phyloP scores from a whole-genome alignment of 2,888 invertebrate genomes.

The Didymodactylos carnosus region DNA sequence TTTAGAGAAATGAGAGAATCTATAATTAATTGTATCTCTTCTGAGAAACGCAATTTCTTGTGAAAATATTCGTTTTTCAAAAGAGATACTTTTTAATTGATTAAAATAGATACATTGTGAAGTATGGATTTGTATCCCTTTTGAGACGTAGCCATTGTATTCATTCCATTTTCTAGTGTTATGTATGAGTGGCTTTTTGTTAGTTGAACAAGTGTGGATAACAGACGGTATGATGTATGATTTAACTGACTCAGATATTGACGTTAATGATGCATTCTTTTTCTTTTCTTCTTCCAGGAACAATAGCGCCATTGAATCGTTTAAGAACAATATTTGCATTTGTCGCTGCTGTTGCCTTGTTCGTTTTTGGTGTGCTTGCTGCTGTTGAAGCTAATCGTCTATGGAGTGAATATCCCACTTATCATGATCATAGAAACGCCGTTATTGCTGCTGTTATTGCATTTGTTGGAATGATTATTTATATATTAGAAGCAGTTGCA shows the following conservation, averaged over 20 bases:
- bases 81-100: no score
- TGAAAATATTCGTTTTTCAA: no score
- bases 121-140: no score
- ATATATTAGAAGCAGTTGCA: background rate
- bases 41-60: no score
- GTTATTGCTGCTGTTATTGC: background rate
- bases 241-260: no score
- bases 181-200: background rate
- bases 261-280: no score
- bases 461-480: background rate
- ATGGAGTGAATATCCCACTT: background rate
- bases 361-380: background rate
- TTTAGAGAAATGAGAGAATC: no score
- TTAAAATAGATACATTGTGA: no score
- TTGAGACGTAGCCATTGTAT: no score
- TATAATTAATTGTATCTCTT: no score
- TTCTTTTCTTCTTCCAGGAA: no score
- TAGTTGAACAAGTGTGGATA: background rate
- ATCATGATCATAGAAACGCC: background rate
- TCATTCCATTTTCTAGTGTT: background rate
- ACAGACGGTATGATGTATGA: no score
- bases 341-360: background rate
- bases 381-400: background rate
- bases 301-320: background rate
- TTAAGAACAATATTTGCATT: background rate